Conservation (phyloP, 2,797 vertebrate genomes). For the Gymnopithys bicolor region DNA sequence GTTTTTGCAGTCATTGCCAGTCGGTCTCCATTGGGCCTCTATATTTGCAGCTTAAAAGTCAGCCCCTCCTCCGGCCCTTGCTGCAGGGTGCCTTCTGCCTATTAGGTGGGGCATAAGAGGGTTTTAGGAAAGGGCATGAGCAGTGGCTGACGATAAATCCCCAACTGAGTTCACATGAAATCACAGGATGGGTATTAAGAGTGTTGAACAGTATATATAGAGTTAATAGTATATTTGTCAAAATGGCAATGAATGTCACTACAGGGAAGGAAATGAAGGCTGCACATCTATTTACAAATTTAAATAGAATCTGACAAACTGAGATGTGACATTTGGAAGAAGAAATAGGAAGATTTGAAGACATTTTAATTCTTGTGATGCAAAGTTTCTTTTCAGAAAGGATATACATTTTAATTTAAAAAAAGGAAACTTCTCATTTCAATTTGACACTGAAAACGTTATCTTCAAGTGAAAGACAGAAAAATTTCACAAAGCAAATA, state of each 20-base stretch:
- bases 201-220: background rate
- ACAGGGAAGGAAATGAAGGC: background rate
- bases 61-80: background rate
- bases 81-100: background rate
- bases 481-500: background rate
- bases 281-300: background rate
- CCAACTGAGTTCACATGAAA: background rate
- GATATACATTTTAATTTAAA: background rate
- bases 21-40: background rate
- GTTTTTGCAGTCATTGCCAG: background rate
- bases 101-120: background rate
- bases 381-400: background rate
- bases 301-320: background rate
- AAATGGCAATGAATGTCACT: rapidly evolving
- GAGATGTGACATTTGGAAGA: background rate
- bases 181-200: background rate
- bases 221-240: background rate
- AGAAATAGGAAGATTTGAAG: background rate
- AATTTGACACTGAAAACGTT: background rate
- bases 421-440: background rate
- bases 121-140: background rate
- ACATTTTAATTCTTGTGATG: background rate
- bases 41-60: background rate
- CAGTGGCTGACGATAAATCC: background rate
- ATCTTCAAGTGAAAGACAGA: background rate